A percentile compares a stretch with the other conserved stretches of the same genome.
Evolutionary conservation across 2,888 invertebrate species (phyloP).

Genomic region (Apodemia duryi): DNA sequence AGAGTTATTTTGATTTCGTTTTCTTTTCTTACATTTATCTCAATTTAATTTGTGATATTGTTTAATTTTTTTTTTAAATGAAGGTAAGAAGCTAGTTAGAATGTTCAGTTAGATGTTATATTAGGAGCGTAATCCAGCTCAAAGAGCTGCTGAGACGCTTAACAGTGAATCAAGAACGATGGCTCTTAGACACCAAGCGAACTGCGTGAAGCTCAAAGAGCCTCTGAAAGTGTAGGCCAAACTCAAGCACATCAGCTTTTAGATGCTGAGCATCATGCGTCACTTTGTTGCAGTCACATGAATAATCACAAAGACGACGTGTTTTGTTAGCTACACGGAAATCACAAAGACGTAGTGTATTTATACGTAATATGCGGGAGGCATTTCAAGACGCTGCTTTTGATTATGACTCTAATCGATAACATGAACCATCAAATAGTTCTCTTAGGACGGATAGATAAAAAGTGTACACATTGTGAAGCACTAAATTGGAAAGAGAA

Average conservation of each 20-base stretch:
- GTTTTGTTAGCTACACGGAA: background rate
- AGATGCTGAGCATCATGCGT: constrained; percentile 6
- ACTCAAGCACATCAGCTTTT: background rate
- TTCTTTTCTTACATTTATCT: too few relatives aligned
- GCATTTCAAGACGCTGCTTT: too few relatives aligned
- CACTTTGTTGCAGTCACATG: background rate
- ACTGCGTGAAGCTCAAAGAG: background rate
- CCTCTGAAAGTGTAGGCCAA: background rate
- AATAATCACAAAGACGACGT: background rate
- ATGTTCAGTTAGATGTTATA: too few relatives aligned
- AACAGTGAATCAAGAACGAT: background rate
- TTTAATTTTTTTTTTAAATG: too few relatives aligned
- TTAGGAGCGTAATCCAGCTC: background rate
- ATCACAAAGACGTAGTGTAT: background rate
- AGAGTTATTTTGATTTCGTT: too few relatives aligned
- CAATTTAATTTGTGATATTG: too few relatives aligned
- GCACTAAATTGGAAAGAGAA: constrained; percentile 35
- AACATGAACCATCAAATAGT: constrained; percentile 3
- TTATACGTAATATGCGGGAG: too few relatives aligned
- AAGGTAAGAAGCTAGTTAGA: too few relatives aligned
- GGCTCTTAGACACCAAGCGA: constrained; percentile 6
- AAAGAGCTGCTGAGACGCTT: constrained; percentile 1
- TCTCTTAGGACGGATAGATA: constrained; percentile 23
- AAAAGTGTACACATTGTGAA: constrained; percentile 29
- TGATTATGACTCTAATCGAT: constrained; percentile 2